A percentile compares a stretch with the other conserved stretches of the same genome.
Evolutionary conservation across 2,797 vertebrate species (phyloP).

Genomic region (Acomys russatus): DNA sequence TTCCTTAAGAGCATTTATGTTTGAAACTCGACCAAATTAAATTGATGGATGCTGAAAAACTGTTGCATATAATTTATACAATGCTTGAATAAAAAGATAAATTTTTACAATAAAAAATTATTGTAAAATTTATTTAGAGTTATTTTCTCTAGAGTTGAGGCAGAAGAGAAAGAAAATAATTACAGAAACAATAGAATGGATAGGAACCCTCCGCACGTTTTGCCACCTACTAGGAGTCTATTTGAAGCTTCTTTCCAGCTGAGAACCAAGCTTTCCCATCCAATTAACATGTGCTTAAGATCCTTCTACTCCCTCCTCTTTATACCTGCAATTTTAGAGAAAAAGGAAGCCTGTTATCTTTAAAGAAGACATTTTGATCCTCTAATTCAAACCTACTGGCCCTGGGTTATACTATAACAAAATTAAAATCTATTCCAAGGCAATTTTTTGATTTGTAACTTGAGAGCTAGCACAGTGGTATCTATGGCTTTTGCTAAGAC

Average conservation of each 20-base stretch:
- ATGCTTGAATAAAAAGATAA: background rate
- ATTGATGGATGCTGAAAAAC: background rate
- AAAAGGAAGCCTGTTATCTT: background rate
- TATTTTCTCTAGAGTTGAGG: constrained; percentile 3
- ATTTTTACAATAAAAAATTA: too few species aligned
- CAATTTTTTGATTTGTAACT: background rate
- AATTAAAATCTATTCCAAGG: background rate
- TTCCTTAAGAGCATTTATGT: background rate
- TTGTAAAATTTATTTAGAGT: background rate
- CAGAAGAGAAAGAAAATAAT: background rate
- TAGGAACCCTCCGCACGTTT: background rate
- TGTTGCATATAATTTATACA: background rate
- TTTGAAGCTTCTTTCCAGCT: background rate
- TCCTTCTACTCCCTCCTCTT: background rate
- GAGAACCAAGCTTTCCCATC: background rate
- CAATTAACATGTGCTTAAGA: background rate
- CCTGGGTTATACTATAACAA: background rate
- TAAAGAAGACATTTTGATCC: background rate
- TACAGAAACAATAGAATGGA: background rate
- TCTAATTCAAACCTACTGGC: background rate
- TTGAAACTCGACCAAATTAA: background rate
- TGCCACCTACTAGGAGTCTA: background rate
- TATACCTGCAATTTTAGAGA: background rate
- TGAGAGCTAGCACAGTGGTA: background rate
- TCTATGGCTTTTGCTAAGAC: background rate